Evolutionary conservation across 1,140 invertebrate genomes (phyloP), one percentile per base, ranked within the genome.

Genomic region (Drosophila lacteicornis): DNA sequence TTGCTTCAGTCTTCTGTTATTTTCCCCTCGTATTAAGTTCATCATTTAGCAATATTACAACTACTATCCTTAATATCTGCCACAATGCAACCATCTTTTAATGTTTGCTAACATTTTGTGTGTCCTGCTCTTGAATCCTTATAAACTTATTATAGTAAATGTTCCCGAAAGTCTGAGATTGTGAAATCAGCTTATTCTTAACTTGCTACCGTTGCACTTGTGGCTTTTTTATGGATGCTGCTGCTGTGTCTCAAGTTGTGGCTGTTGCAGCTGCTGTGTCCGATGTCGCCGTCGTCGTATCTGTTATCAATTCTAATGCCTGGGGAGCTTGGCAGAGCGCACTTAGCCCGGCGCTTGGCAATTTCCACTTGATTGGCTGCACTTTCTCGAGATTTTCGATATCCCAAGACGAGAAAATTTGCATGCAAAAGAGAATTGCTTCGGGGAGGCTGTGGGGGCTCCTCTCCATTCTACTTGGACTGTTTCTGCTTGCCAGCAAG

Each of bases 341-440:
- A 81, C 85, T 91, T 87, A 80, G 69, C 83, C 74, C 51, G 69
- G 46, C 73, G 78, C 78, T 79, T 68, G 81, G 80, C 84, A 80
- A 90, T 91, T 91, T 91, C 70, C 85, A 86, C 69, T 91, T 91
- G 90, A 91, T 91, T 91, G 90, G 80, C 69, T 90, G 85, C 90
- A 87, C 58, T 91, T 82, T 75, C 33, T 88, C n/a, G 75, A 84
- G 87, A 90, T 90, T 90, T 90, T 86, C 79, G 86, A 90, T 91
- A 90, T 91, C 68, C 45, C 53, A 60, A 74, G 75, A 65, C 75
- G 43, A 70, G 65, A 63, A 81, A 90, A 90, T 90, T 90, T 90
- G 86, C 85, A 90, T 90, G 57, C 57, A 62, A 83, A 42, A 42
- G 17, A 13, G 36, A 69, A 59, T 71, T 53, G 27, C 57, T 71